These are phyloP conservation scores for Leptocoma aspasia DNA, from an alignment of 2,113 vertebrate genomes.

Conservation along the genomic window DNA sequence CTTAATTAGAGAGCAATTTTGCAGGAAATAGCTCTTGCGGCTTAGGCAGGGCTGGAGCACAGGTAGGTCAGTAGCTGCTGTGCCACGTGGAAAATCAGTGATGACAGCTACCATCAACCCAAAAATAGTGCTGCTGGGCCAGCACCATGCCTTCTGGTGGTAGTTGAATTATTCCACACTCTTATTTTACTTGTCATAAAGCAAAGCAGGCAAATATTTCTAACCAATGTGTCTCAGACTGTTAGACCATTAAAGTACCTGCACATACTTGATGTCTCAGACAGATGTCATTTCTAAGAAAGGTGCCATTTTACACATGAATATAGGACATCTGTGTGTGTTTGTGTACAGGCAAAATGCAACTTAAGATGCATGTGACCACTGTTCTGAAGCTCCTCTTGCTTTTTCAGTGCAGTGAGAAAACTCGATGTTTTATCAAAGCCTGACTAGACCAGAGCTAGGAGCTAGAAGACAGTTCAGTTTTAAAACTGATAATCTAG, in stretches of 20 bases:
- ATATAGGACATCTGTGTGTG: not conserved
- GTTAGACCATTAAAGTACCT: not conserved
- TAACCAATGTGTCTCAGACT: not conserved
- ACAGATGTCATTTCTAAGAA: not conserved
- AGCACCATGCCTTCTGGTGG: not conserved
- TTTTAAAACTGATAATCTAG: not conserved
- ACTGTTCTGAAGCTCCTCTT: not conserved
- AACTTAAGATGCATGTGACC: not conserved
- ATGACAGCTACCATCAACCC: not conserved
- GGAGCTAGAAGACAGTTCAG: not conserved
- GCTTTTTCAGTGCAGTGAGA: not conserved
- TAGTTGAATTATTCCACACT: not conserved
- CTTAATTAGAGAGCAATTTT: constrained; percentile 56
- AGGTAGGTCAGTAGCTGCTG: constrained; percentile 21
- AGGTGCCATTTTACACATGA: not conserved
- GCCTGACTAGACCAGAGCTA: not conserved
- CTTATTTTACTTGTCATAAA: not conserved
- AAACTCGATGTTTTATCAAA: not conserved
- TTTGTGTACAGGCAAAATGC: not conserved
- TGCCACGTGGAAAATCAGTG: not conserved
- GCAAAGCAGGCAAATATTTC: not conserved
- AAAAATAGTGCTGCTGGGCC: not conserved
- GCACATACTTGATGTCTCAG: not conserved
- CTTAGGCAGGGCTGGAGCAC: not conserved
- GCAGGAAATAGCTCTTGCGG: not conserved